Base-by-base conservation (phyloP, 2,888 invertebrate species). In the Agrotis segetum region DNA sequence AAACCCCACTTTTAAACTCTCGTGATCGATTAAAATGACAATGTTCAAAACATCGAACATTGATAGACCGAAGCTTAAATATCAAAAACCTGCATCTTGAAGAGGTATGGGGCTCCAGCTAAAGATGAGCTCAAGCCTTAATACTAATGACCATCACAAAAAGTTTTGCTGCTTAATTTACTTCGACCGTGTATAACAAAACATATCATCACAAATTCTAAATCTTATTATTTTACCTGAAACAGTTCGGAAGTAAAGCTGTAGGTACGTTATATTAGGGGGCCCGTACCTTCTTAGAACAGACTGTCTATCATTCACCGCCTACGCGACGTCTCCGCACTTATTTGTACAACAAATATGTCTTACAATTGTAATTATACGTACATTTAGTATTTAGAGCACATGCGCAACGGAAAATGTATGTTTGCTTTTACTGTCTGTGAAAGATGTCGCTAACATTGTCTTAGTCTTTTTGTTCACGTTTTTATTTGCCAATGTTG, bases 301-400 rank as follows among this genome's bases (percentile, higher is more conserved):
- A n/a, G n/a, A n/a, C 34, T 68, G 74, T 73, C 71, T 66, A 49
- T 82, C 66, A 73, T 53, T 71, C 67, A 44, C 67, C 68, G 44
- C 75, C 77, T 49, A 80, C 77, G 19, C 29, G 17, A 16, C 16
- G 50, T 60, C 65, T 52, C 29, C 62, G 19, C 69, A 56, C 67
- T 50, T 65, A 79, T 59, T 65, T 67, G 76, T 75, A 50, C 60
- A 62, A 60, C 64, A 67, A 67, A 67, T 74, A 61, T 64, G 55
- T 47, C 50, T 29, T 56, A 63, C 24, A 9, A 55, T 29, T 40
- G 24, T 66, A 59, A 66, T 65, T 44, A 60, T 40, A 58, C n/a
- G 17, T 47, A 77, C n/a, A 47, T 77, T 71, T 19, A 3, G 4
- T n/a, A 61, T 40, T n/a, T 40, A 56, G 21, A 60, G 60, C 19